A percentile compares a stretch with the other conserved stretches of the same genome.
Conservation (phyloP, 2,888 invertebrate genomes). For the Mesorhabditis belari region DNA sequence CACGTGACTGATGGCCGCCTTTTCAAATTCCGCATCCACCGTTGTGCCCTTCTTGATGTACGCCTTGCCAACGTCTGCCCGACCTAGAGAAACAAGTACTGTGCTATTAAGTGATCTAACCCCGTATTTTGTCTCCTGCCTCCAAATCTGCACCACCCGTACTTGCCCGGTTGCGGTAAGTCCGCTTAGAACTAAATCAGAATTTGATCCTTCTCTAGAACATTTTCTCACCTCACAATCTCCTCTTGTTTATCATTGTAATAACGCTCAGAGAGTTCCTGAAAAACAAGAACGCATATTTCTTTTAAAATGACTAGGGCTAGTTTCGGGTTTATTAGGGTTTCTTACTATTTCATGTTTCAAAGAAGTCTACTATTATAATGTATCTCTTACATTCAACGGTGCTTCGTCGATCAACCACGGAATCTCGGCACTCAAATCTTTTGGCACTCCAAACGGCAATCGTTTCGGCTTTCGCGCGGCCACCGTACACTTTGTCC, state of each 20-base stretch:
- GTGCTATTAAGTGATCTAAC: background rate
- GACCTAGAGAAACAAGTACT: background rate
- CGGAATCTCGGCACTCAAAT: slow-evolving; percentile 57
- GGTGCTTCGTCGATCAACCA: background rate
- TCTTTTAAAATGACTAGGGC: no score
- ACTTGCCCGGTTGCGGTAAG: no score
- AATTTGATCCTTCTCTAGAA: background rate
- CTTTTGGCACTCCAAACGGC: slow-evolving; percentile 67
- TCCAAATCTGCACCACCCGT: background rate
- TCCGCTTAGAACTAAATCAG: no score
- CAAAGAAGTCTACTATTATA: no score
- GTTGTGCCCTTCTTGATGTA: slow-evolving; percentile 76
- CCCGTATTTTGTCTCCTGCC: background rate
- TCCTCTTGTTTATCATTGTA: background rate
- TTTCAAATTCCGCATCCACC: slow-evolving; percentile 76
- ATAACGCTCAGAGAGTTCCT: background rate
- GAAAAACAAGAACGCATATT: no score
- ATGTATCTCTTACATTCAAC: background rate
- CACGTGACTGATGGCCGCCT: slow-evolving; percentile 39
- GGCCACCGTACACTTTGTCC: slow-evolving; percentile 76
- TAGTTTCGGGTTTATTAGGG: no score
- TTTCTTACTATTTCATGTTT: no score
- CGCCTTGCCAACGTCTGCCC: slow-evolving; percentile 59
- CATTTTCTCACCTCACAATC: background rate
- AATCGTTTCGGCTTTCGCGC: slow-evolving; percentile 69